Base-by-base conservation (phyloP, 2,888 invertebrate genomes). In the Leuctra nigra region DNA sequence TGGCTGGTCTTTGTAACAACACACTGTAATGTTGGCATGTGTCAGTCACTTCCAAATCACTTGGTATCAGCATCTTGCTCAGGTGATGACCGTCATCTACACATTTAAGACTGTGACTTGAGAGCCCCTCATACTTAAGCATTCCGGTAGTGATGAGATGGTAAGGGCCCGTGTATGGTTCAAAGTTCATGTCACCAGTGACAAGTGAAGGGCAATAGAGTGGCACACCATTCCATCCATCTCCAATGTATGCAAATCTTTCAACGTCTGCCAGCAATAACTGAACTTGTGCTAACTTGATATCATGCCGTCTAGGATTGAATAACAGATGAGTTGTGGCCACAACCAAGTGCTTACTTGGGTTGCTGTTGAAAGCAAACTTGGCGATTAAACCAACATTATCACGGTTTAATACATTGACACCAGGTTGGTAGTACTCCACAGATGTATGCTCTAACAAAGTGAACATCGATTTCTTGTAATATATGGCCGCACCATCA, bases 261-360 rank as follows among this genome's bases (percentile, higher is more conserved):
- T 93, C 90, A 3, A 99, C 75, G 72, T 94, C 91, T 0, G 91
- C 84, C 11, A 99, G 73, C 7, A 99, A 74, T 33, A 91, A 69
- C 66, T 89, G 86, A 36, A 87, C 75, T 73, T 99, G 98, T 0
- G 91, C 94, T 25, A 97, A 75, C 63, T 95, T 83, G 1, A 97
- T 83, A 70, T 98, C 97, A 18, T 88, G 84, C 36, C 98, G 77
- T 63, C 75, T 83, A 0, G 92, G 94, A 76, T 98, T 98, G 71
- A 88, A 99, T 9, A 98, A 75, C 46, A 99, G 76, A 72, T 99
- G 99, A 0, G 98, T 98, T 11, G 93, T 98, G 2, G 92, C 91
- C 1, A 98, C 82, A 53, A 91, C 79, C 38, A 96, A 71, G 6
- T 80, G 74, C 1, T 75, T 72, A 13, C 59, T 53, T 0, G 76